phyloP scores from a whole-genome alignment of 1,140 invertebrate species.

The Papilio polytes region DNA sequence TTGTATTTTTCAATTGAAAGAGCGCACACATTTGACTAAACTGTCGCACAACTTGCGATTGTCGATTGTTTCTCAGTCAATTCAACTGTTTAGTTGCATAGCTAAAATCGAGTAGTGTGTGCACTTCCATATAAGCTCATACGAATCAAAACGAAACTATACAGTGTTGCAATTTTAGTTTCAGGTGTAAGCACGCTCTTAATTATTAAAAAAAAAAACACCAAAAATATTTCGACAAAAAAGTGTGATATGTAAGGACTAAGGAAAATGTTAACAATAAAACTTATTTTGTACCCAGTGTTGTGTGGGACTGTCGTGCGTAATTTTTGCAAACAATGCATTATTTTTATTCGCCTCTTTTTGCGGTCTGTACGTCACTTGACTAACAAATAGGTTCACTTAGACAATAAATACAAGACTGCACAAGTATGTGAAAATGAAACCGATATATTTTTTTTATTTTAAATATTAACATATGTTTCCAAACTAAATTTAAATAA shows the following conservation, averaged over 20 bases:
- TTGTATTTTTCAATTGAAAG: neutral
- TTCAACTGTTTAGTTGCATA: too few species aligned
- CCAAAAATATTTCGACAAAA: too few species aligned
- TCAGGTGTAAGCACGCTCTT: too few species aligned
- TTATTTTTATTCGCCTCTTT: constrained; percentile 1
- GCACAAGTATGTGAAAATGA: neutral
- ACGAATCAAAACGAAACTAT: too few species aligned
- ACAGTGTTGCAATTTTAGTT: too few species aligned
- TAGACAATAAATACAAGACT: neutral
- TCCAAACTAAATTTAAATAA: neutral
- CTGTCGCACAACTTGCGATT: too few species aligned
- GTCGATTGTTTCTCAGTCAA: too few species aligned
- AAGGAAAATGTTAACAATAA: neutral
- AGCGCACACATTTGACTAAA: too few species aligned
- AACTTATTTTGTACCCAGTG: neutral
- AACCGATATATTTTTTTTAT: neutral
- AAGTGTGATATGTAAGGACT: too few species aligned
- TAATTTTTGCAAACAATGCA: constrained; percentile 14
- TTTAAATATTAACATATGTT: neutral
- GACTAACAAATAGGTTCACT: constrained; percentile 15
- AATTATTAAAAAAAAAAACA: too few species aligned
- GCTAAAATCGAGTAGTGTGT: too few species aligned
- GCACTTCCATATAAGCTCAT: too few species aligned
- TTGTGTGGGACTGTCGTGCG: neutral
- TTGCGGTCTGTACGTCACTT: constrained; percentile 8